These are phyloP conservation scores for Monopis laevigella DNA, from an alignment of 2,888 invertebrate genomes.

Conservation along the genomic window DNA sequence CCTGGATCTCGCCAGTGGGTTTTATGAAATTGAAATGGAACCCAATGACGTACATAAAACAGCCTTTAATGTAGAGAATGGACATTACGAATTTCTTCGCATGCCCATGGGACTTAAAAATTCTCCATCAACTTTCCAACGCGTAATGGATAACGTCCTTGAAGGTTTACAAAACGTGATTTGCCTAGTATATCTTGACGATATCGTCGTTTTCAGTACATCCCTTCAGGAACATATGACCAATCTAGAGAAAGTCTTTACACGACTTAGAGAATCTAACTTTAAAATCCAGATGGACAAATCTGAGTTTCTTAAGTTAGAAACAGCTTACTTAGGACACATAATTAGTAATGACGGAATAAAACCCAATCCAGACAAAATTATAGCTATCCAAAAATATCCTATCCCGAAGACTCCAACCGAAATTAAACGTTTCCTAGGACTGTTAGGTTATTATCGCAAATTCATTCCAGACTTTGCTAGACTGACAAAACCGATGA, in stretches of 20 bases:
- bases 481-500: constrained; percentile 22
- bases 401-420: constrained; percentile 23
- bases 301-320: constrained; percentile 21
- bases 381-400: constrained; percentile 21
- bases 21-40: constrained; percentile 21
- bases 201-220: constrained; percentile 22
- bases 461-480: constrained; percentile 24
- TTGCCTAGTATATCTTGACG: constrained; percentile 25
- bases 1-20: constrained; percentile 24
- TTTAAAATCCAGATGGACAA: constrained; percentile 17
- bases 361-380: constrained; percentile 25
- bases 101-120: constrained; percentile 30
- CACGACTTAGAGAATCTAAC: constrained; percentile 21
- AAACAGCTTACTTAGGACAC: constrained; percentile 20
- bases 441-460: constrained; percentile 23
- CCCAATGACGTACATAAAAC: constrained; percentile 25
- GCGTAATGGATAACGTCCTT: constrained; percentile 28
- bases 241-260: constrained; percentile 23
- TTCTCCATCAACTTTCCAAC: constrained; percentile 28
- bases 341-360: constrained; percentile 20
- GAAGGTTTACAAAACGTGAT: constrained; percentile 23
- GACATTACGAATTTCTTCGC: constrained; percentile 28
- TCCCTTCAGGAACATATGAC: constrained; percentile 23
- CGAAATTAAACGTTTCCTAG: constrained; percentile 24
- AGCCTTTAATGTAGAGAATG: constrained; percentile 25